Percentiles rank a stretch among this genome's conserved stretches.
Evolutionary conservation across 2,888 invertebrate species (phyloP).

Genomic region (Hemistola chrysoprasaria): DNA sequence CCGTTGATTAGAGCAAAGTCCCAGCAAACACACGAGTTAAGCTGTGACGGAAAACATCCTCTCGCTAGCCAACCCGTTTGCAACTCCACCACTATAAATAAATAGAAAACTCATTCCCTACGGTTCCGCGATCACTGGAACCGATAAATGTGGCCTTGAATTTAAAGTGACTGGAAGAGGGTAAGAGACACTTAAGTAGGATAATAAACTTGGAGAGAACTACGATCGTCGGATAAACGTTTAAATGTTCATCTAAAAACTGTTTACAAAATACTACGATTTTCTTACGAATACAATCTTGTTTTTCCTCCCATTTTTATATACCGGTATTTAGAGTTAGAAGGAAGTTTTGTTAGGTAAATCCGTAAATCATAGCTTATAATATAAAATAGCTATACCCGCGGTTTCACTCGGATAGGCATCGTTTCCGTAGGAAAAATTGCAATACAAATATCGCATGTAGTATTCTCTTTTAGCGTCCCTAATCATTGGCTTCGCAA

Average conservation of each 20-base stretch:
- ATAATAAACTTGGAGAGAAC: conserved; percentile 16
- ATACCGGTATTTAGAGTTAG: too few relatives aligned
- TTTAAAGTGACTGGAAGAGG: conserved; percentile 36
- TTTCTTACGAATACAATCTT: too few relatives aligned
- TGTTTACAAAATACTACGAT: too few relatives aligned
- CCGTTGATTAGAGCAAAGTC: conserved; percentile 1
- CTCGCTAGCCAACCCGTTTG: conserved; percentile 38
- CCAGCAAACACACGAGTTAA: conserved; percentile 3
- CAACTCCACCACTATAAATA: conserved; percentile 50
- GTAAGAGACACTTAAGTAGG: conserved; percentile 12
- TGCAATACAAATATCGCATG: too few relatives aligned
- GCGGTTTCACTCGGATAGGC: too few relatives aligned
- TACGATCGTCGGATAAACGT: conserved; percentile 14
- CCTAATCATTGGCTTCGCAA: too few relatives aligned
- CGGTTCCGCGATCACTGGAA: conserved; percentile 40
- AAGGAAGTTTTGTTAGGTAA: too few relatives aligned
- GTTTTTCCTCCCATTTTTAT: too few relatives aligned
- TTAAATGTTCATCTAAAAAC: not conserved
- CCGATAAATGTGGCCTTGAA: conserved; percentile 40
- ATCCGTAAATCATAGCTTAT: too few relatives aligned
- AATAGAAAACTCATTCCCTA: conserved; percentile 52
- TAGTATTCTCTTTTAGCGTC: too few relatives aligned
- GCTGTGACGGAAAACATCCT: conserved; percentile 31
- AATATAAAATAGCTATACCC: too few relatives aligned
- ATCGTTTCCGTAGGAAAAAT: too few relatives aligned